A percentile compares a stretch with the other conserved stretches of the same genome.
These are phyloP conservation scores for Cephus nigrinus DNA, from an alignment of 2,888 invertebrate genomes.

Conservation along the genomic window DNA sequence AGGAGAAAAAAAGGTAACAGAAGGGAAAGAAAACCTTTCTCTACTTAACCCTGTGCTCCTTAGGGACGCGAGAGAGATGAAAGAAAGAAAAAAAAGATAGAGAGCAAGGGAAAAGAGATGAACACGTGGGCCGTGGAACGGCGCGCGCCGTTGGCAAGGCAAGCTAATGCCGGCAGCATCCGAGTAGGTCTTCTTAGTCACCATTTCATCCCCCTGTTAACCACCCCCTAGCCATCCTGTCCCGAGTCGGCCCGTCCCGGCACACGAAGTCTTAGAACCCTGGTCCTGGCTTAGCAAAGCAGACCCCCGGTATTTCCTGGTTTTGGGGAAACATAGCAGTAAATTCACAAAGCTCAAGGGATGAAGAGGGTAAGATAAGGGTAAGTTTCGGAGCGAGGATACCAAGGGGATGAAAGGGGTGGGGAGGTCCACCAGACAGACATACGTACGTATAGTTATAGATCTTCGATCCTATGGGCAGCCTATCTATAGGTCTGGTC, in stretches of 20 bases:
- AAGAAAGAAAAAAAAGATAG: not conserved
- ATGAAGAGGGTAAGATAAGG: conserved; percentile 25
- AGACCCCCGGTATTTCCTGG: conserved; percentile 34
- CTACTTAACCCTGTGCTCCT: conserved; percentile 13
- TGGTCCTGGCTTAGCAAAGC: conserved; percentile 26
- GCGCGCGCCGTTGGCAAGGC: not conserved
- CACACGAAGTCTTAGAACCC: conserved; percentile 20
- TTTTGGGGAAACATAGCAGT: conserved; percentile 36
- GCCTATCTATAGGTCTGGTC: not conserved
- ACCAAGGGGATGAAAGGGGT: conserved; percentile 16
- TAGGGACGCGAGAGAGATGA: not conserved
- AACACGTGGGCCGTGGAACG: not conserved
- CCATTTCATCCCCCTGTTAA: not conserved
- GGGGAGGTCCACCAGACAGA: conserved; percentile 17
- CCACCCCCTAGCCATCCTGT: not conserved
- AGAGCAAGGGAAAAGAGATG: conserved; percentile 1
- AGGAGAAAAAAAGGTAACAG: not conserved
- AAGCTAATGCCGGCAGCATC: not conserved
- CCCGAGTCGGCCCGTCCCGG: not conserved
- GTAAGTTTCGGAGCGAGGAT: conserved; percentile 7
- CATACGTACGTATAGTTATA: not conserved
- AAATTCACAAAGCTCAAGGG: conserved; percentile 39
- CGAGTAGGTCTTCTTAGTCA: not conserved
- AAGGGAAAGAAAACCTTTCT: conserved; percentile 2
- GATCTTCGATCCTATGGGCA: not conserved